Evolutionary conservation across 2,113 vertebrate species (phyloP).

Genomic region (Oncorhynchus masou): DNA sequence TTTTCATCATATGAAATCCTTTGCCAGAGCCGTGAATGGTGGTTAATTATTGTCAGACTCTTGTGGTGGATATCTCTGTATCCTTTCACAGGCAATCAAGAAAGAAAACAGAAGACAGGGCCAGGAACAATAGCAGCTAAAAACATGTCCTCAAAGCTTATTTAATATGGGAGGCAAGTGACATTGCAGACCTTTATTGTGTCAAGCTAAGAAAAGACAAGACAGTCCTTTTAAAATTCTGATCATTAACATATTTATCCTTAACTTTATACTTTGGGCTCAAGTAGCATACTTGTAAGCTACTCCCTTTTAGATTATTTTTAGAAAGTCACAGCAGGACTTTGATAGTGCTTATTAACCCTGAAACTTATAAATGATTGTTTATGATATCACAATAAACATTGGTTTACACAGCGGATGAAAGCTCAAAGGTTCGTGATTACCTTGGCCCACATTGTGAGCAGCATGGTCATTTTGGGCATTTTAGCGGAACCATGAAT

Average conservation of each 20-base stretch:
- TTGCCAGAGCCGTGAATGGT: not conserved
- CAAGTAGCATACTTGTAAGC: not conserved
- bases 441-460: too few relatives aligned
- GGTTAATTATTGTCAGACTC: slow-evolving; percentile 2
- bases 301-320: not conserved
- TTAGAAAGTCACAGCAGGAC: not conserved
- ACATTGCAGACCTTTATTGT: not conserved
- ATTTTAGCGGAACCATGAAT: too few relatives aligned
- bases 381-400: too few relatives aligned
- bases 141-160: not conserved
- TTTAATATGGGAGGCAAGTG: not conserved
- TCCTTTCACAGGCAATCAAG: slow-evolving; percentile 4
- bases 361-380: too few relatives aligned
- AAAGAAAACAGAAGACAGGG: not conserved
- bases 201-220: not conserved
- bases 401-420: too few relatives aligned
- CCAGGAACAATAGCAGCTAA: not conserved
- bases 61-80: slow-evolving; percentile 1
- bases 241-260: not conserved
- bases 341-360: not conserved
- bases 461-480: too few relatives aligned
- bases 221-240: not conserved
- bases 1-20: slow-evolving; percentile 10
- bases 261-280: not conserved
- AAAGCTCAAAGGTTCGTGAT: too few relatives aligned